Evolutionary conservation across 2,888 invertebrate species (phyloP), one percentile per base, ranked within the genome.

Genomic region (Mythimna lalbum): DNA sequence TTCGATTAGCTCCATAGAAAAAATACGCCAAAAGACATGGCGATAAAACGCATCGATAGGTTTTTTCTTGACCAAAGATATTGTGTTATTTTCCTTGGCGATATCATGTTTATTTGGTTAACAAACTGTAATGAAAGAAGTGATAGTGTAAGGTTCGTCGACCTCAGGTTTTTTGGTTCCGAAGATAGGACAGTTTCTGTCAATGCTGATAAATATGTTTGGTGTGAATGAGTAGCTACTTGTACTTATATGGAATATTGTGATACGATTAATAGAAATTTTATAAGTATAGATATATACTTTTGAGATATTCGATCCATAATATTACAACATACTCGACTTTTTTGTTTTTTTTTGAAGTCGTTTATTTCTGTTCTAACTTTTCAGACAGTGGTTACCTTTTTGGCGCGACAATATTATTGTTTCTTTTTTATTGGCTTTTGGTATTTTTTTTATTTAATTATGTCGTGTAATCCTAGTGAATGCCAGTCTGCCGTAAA

Each of bases 41-140:
- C 89, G 91, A 93, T 92, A 93, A 93, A 92, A 89, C 74, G 79
- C 76, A 74, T 84, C 87, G 90, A 90, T 90, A 89, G 67, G 67
- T 85, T 86, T 83, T 86, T 86, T 89, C 89, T 94, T 91, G 93
- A 75, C 81, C 82, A 88, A 86, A 90, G 91, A 93, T 91, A 93
- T 92, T 92, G 90, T 92, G 91, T 90, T 93, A 91, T 93, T 93
- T 93, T 92, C 90, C 90, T 93, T 90, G 80, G 84, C 86, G 90
- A 91, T 94, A 95, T 93, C 94, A 85, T 93, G 88, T 93, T 93
- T 94, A 90, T 94, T 93, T 93, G 90, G 87, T 82, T 86, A 81
- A 90, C 88, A 92, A 93, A 93, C 86, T 92, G 92, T 92, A 93
- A 94, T 94, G 93, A 93, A 93, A 89, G 93, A 92, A 93, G 89